Evolutionary conservation across 2,888 invertebrate species (phyloP), one percentile per base, ranked within the genome.

Genomic region (Celastrina argiolus): DNA sequence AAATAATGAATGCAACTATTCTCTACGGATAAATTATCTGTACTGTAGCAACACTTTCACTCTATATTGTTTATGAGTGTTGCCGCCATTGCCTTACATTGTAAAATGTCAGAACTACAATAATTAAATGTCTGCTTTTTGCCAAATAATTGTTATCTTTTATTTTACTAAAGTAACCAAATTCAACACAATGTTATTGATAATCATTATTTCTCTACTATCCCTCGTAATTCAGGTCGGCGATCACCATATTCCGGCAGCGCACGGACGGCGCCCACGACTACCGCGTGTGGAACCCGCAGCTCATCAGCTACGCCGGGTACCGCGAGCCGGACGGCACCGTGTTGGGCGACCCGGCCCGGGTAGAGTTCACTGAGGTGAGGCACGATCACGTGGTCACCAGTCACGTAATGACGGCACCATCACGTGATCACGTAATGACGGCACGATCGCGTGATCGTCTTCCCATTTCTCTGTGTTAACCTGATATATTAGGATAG

Each of bases 211-310:
- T 56, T 10, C 8, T n/a, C 31, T 14, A 16, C 6, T 6, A 22
- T n/a, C n/a, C 16, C 28, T 31, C 64, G 12, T 65, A 51, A 78
- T 78, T 41, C 85, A 98, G 98, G 82, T 98, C 98, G 16, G 98
- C 98, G 45, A 98, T 98, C 77, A 98, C 98, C 36, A 93, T 98
- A 79, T 98, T 98, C 87, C 97, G 97, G 1, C 97, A 97, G 83
- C 92, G 98, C 22, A 97, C 96, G n/a, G 97, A 97, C 77, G 96
- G 94, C 0, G 94, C 94, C 71, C 97, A 97, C 74, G 98, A 98
- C 88, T 98, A 95, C 84, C 93, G 97, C 68, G 95, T 98, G 68
- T 98, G 98, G 98, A 98, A 98, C 84, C 92, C 93, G 0, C 98
- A 98, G 85, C 92, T 98, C 66, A 94, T 98, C 69, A 92, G 94